These are phyloP conservation scores for Alosa alosa DNA, from an alignment of 2,113 vertebrate species.

Conservation along the genomic window DNA sequence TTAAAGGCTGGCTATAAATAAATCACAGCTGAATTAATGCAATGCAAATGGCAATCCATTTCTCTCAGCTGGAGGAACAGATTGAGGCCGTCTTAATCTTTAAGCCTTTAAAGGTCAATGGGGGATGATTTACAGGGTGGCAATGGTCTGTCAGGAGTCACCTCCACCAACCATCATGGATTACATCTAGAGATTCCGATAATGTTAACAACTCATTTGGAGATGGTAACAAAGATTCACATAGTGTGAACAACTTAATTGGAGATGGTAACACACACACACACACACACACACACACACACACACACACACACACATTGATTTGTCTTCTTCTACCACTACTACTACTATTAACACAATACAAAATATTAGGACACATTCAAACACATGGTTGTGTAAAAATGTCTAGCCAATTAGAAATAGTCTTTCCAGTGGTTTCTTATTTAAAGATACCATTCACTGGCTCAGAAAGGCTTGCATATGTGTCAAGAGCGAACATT, in stretches of 20 bases:
- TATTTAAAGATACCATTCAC: background rate
- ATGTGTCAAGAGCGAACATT: background rate
- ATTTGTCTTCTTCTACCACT: background rate
- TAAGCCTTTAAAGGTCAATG: slow-evolving; percentile 46
- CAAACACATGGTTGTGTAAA: no score
- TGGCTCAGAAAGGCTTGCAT: background rate
- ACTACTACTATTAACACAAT: background rate
- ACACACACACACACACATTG: background rate
- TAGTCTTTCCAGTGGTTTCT: background rate
- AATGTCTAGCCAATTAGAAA: background rate
- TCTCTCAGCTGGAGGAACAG: slow-evolving; percentile 37
- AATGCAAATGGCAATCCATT: slow-evolving; percentile 50
- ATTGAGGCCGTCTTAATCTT: slow-evolving; percentile 42
- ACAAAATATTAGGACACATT: no score
- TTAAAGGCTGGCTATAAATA: slow-evolving; percentile 43
- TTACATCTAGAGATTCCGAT: background rate
- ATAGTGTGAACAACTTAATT: no score
- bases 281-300: no score
- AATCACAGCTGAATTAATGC: slow-evolving; percentile 41
- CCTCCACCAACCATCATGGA: slow-evolving; percentile 11
- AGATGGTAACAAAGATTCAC: background rate
- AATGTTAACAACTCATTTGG: background rate
- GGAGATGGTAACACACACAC: no score
- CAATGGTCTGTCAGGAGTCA: slow-evolving; percentile 37
- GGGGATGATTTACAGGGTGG: slow-evolving; percentile 39